These are phyloP conservation scores for Trissolcus brochymenae DNA, from an alignment of 2,888 invertebrate genomes.

Conservation along the genomic window DNA sequence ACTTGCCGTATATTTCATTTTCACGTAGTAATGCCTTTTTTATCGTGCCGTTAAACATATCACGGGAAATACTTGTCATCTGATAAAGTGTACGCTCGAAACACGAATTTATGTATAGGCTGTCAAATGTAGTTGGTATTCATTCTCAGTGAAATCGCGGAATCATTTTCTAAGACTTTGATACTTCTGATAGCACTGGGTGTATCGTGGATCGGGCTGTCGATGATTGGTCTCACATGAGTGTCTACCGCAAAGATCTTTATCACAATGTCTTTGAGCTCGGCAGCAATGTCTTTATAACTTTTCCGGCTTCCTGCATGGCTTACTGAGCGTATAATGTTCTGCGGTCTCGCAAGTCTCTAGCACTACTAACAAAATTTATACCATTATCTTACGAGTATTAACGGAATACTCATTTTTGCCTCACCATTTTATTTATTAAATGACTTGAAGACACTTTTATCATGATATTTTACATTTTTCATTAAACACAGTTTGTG, in stretches of 20 bases:
- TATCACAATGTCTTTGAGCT: constrained; percentile 59
- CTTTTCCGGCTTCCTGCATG: constrained; percentile 62
- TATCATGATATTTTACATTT: constrained; percentile 25
- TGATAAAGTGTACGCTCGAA: constrained; percentile 19
- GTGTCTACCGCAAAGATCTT: constrained; percentile 17
- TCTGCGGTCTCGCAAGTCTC: constrained; percentile 14
- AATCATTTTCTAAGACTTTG: constrained; percentile 14
- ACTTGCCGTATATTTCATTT: constrained; percentile 16
- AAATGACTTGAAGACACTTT: constrained; percentile 18
- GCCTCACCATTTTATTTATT: constrained; percentile 25
- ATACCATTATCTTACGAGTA: constrained; percentile 30
- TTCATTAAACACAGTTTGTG: constrained; percentile 17
- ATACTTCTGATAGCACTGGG: constrained; percentile 32
- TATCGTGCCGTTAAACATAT: constrained; percentile 20
- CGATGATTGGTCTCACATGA: constrained; percentile 32
- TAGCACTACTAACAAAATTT: constrained; percentile 36
- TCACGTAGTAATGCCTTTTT: constrained; percentile 19
- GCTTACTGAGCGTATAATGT: constrained; percentile 60
- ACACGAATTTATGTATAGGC: constrained; percentile 17
- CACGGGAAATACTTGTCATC: constrained; percentile 22
- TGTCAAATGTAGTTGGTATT: constrained; percentile 9
- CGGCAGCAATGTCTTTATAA: constrained; percentile 57
- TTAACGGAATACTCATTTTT: constrained; percentile 32
- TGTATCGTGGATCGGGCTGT: constrained; percentile 54
- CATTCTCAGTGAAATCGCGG: constrained; percentile 22